Evolutionary conservation across 2,888 invertebrate genomes (phyloP).

Genomic region (Nephrotoma appendiculata): DNA sequence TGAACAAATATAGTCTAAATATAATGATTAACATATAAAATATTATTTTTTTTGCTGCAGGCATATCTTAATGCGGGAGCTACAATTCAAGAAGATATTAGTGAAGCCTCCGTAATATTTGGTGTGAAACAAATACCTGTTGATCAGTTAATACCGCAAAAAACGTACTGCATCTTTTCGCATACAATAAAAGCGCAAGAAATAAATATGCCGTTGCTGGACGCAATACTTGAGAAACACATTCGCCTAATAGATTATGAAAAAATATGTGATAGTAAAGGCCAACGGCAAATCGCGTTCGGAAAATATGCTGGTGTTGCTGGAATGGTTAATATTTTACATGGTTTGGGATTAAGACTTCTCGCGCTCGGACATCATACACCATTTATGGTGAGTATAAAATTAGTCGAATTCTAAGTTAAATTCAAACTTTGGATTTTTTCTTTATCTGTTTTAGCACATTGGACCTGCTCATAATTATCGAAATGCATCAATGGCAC

Average conservation of each 20-base stretch:
- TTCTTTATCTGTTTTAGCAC: constrained; percentile 41
- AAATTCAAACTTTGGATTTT: not conserved
- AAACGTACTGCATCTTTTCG: constrained; percentile 97
- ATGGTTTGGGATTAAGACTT: constrained; percentile 86
- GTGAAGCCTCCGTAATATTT: constrained; percentile 89
- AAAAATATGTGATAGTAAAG: constrained; percentile 77
- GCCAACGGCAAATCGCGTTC: constrained; percentile 91
- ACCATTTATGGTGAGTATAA: constrained; percentile 75
- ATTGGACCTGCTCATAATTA: constrained; percentile 98
- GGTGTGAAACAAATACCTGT: constrained; percentile 83
- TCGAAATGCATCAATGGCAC: constrained; percentile 92
- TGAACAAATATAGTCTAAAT: not conserved
- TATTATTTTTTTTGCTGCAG: constrained; percentile 32
- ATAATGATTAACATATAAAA: not conserved
- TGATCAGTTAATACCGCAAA: constrained; percentile 83
- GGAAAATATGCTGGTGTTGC: constrained; percentile 98
- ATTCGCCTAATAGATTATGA: constrained; percentile 96
- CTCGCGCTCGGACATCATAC: constrained; percentile 96
- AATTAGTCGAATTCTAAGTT: not conserved
- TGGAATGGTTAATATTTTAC: constrained; percentile 96
- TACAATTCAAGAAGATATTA: constrained; percentile 86
- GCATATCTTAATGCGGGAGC: constrained; percentile 89
- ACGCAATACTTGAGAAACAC: constrained; percentile 90
- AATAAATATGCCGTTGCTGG: constrained; percentile 92
- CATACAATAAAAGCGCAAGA: constrained; percentile 99